Evolutionary conservation across 1,140 invertebrate genomes (phyloP).

Genomic region (Caenorhabditis remanei): DNA sequence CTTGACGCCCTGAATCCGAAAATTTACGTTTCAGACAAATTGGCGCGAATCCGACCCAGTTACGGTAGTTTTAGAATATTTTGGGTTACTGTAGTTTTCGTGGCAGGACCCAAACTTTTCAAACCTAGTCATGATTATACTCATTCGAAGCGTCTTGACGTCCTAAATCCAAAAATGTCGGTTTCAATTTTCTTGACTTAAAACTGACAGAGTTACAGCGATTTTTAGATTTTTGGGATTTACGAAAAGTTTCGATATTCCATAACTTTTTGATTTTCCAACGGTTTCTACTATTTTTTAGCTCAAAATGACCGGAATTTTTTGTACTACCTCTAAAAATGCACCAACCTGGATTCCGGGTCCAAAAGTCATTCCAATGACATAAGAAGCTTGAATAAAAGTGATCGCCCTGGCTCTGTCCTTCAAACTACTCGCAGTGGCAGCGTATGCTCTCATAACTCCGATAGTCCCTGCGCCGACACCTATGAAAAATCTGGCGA

Average conservation of each 20-base stretch:
- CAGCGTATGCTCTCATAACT: conserved; percentile 61
- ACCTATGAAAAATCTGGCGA: conserved; percentile 55
- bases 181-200: background rate
- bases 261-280: too few species aligned
- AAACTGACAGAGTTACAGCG: background rate
- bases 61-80: too few species aligned
- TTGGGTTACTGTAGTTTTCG: too few species aligned
- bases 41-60: too few species aligned
- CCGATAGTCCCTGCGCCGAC: conserved; percentile 52
- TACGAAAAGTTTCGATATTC: too few species aligned
- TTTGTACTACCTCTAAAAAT: background rate
- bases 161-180: too few species aligned
- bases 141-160: background rate
- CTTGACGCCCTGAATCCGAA: background rate
- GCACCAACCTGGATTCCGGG: conserved; percentile 54
- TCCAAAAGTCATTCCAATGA: conserved; percentile 59
- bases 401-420: conserved; percentile 58
- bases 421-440: conserved; percentile 53
- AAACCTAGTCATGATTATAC: background rate
- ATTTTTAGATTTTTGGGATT: too few species aligned
- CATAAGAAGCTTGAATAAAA: conserved; percentile 57
- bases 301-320: background rate
- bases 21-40: too few species aligned
- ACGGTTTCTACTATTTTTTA: too few species aligned
- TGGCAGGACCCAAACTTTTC: too few species aligned